phyloP scores from a whole-genome alignment of 2,888 invertebrate genomes.

The Hirtodrosophila confusa region DNA sequence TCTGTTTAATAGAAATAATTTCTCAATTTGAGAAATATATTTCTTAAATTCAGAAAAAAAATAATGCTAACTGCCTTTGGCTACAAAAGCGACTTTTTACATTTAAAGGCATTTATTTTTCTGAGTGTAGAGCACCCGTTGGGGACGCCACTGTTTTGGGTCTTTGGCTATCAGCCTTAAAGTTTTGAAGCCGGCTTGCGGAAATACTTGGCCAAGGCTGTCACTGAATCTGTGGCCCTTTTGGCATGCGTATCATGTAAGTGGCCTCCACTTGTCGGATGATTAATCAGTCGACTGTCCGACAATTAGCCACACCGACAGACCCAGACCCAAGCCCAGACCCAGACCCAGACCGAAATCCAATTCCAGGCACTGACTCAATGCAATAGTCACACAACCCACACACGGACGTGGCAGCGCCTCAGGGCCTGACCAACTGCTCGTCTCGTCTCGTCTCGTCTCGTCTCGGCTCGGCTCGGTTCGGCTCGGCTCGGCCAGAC shows the following conservation, averaged over 20 bases:
- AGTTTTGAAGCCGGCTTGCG: slow-evolving; percentile 20
- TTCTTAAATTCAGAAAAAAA: too few relatives aligned
- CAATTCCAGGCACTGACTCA: slow-evolving; percentile 31
- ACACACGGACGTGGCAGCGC: slow-evolving; percentile 33
- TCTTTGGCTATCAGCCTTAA: slow-evolving; percentile 12
- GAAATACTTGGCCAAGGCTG: slow-evolving; percentile 58
- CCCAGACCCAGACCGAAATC: slow-evolving; percentile 3
- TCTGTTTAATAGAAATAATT: too few relatives aligned
- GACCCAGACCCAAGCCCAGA: slow-evolving; percentile 8
- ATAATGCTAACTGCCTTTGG: too few relatives aligned
- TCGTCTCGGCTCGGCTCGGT: too few relatives aligned
- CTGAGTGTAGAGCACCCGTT: too few relatives aligned
- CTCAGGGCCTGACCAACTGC: not conserved
- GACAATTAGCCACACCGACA: slow-evolving; percentile 31
- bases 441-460: too few relatives aligned
- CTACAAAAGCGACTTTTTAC: too few relatives aligned
- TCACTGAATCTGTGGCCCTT: slow-evolving; percentile 46
- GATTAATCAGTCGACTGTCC: slow-evolving; percentile 52
- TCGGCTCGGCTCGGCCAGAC: not conserved
- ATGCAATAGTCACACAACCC: slow-evolving; percentile 32
- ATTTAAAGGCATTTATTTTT: too few relatives aligned
- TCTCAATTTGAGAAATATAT: too few relatives aligned
- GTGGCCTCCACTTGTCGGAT: slow-evolving; percentile 53
- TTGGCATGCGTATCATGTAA: slow-evolving; percentile 53
- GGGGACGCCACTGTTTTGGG: slow-evolving; percentile 15